A percentile compares a stretch with the other conserved stretches of the same genome.
These are phyloP conservation scores for Agapornis roseicollis DNA, from an alignment of 2,113 vertebrate species.

Conservation along the genomic window DNA sequence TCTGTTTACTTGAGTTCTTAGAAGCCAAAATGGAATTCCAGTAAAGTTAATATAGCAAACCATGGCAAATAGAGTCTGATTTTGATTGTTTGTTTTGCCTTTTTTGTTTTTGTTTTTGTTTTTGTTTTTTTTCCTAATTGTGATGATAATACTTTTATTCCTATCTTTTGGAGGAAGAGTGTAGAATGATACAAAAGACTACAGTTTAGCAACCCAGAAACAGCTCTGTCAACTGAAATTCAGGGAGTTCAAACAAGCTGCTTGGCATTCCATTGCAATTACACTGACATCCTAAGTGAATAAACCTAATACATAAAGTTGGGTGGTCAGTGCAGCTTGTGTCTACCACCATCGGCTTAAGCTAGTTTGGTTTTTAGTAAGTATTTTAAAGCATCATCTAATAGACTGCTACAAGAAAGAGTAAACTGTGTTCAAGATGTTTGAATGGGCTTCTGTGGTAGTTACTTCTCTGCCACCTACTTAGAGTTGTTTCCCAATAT, in stretches of 20 bases:
- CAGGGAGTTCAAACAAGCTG: background rate
- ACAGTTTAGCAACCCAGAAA: background rate
- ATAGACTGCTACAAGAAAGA: background rate
- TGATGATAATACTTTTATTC: background rate
- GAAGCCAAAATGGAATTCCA: constrained; percentile 8
- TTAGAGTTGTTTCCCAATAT: background rate
- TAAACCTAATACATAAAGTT: background rate
- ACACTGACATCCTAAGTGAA: background rate
- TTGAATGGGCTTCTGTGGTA: background rate
- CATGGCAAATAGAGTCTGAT: background rate
- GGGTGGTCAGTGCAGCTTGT: background rate
- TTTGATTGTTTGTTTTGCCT: background rate
- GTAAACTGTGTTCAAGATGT: background rate
- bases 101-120: too few species aligned
- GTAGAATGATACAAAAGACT: background rate
- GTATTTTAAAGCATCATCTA: background rate
- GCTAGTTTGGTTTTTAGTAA: background rate
- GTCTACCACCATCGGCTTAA: background rate
- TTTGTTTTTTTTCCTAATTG: background rate
- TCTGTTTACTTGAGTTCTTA: constrained; percentile 51
- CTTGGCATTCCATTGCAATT: background rate
- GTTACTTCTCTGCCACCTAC: background rate
- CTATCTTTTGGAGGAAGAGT: background rate
- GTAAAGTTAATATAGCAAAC: background rate
- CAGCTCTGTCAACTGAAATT: background rate